Base-by-base conservation (phyloP, 2,797 vertebrate species). In the Echiichthys vipera region DNA sequence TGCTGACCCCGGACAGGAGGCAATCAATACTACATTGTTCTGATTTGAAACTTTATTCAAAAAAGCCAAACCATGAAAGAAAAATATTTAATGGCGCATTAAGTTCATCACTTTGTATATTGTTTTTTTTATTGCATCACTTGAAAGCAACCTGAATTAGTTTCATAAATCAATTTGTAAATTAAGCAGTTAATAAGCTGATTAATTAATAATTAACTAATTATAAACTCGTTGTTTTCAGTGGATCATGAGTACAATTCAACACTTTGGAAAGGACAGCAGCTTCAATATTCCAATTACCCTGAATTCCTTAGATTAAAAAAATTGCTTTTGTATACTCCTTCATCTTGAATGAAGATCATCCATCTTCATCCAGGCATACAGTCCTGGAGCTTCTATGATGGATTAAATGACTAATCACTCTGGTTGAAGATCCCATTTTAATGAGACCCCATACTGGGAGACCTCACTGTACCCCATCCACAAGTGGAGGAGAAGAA, bases 361-460 rank as follows among this genome's bases (percentile, higher is more conserved):
- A 66, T 67, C 53, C 25, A 2, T 63, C 50, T 68, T 77, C 51
- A 50, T 49, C 54, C 22, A 25, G 64, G 22, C 29, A 54, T 40
- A 56, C 49, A 43, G 32, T 20, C 53, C 54, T 37, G n/a, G 29
- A 66, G 46, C 71, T 14, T 64, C 61, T 70, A 30, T 82, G 64
- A 81, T 80, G 67, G 59, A 90, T 85, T 86, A 74, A 56, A 50
- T 30, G 18, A 37, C 59, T 78, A 88, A 78, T 89, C 71, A 78
- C 25, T 77, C 62, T 76, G 47, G 83, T 42, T 72, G 53, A 65
- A 76, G 55, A 67, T 73, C 40, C 55, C 59, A 56, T 29, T 85
- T 84, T 79, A 85, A 83, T 80, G 67, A 57, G 73, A 72, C 20
- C 57, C 13, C 81, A 45, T 50, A 24, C 46, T 72, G 66, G 20